These are phyloP conservation scores for Sardina pilchardus DNA, from an alignment of 2,113 vertebrate genomes.

Conservation along the genomic window DNA sequence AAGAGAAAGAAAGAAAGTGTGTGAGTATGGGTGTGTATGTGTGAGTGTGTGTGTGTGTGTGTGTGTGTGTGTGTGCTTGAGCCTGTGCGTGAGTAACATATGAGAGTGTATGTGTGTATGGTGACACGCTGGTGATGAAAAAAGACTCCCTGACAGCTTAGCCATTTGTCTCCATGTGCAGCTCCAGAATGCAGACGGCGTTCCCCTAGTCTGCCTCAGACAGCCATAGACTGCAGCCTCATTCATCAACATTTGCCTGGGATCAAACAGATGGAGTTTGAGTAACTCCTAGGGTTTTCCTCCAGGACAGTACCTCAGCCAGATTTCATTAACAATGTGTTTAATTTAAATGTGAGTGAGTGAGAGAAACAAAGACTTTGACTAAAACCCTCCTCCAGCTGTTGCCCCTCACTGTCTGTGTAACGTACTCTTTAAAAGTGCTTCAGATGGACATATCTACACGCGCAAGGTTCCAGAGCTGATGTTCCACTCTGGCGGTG, in stretches of 20 bases:
- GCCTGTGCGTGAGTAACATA: not conserved
- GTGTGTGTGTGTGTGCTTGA: not conserved
- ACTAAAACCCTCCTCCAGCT: not conserved
- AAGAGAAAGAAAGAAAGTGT: no score
- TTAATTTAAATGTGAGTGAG: slow-evolving; percentile 25
- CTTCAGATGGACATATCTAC: not conserved
- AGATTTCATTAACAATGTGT: slow-evolving; percentile 48
- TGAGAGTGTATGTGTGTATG: not conserved
- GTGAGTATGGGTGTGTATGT: no score
- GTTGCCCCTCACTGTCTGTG: not conserved
- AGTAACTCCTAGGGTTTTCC: slow-evolving; percentile 56
- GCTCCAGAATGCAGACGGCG: slow-evolving; percentile 22
- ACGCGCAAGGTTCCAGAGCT: slow-evolving; percentile 20
- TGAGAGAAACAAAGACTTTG: slow-evolving; percentile 10
- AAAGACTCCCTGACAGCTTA: slow-evolving; percentile 20
- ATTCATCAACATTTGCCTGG: slow-evolving; percentile 64
- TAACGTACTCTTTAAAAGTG: not conserved
- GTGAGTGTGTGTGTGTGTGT: slow-evolving; percentile 4
- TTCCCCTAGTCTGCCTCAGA: slow-evolving; percentile 36
- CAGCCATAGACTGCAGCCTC: slow-evolving; percentile 56
- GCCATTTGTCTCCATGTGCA: not conserved
- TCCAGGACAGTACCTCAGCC: slow-evolving; percentile 57
- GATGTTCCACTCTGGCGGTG: slow-evolving; percentile 4
- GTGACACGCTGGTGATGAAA: not conserved
- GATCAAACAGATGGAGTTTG: slow-evolving; percentile 67